Conservation (phyloP, 2,113 vertebrate genomes). For the Diglossa brunneiventris region DNA sequence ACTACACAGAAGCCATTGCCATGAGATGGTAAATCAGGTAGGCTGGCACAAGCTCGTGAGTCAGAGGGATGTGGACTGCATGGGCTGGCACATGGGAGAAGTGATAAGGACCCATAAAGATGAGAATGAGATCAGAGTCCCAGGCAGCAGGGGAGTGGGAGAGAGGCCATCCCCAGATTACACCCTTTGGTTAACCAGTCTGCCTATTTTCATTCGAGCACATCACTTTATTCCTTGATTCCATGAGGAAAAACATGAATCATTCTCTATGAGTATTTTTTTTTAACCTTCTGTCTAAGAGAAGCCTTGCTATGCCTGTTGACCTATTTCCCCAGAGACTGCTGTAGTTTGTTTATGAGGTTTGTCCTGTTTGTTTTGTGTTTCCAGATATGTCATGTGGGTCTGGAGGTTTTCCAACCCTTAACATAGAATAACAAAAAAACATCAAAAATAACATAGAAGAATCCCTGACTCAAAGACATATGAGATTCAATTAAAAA, state of each 20-base stretch:
- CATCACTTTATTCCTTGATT: neutral
- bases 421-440: neutral
- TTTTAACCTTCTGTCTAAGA: neutral
- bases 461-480: neutral
- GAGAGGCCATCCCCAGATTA: neutral
- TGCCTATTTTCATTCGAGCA: neutral
- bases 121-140: neutral
- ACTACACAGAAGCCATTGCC: neutral
- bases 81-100: neutral
- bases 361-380: conserved; percentile 54
- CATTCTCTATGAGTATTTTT: neutral
- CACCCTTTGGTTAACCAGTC: neutral
- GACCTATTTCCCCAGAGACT: conserved; percentile 25
- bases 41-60: neutral
- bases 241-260: neutral
- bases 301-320: neutral
- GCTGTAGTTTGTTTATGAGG: conserved; percentile 36
- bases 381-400: conserved; percentile 26
- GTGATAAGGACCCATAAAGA: neutral
- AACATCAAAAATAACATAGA: conserved; percentile 6
- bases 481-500: conserved; percentile 11
- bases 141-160: neutral
- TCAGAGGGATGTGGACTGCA: too few relatives aligned
- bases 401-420: conserved; percentile 27
- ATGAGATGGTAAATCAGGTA: neutral